Evolutionary conservation across 2,113 vertebrate species (phyloP).

Genomic region (Sminthopsis crassicaudata): DNA sequence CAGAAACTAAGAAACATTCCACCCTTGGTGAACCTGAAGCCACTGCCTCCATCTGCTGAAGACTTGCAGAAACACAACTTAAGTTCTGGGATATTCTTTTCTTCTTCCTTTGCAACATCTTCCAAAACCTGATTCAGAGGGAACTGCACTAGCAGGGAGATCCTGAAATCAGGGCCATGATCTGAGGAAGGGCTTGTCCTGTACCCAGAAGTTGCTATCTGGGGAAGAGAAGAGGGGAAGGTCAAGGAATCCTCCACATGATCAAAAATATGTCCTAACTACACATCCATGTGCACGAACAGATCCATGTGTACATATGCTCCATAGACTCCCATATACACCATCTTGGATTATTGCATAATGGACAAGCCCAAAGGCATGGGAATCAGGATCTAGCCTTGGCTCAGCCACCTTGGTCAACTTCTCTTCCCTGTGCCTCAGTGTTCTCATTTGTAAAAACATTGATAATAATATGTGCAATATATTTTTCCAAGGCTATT

Average conservation of each 20-base stretch:
- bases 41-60: conserved; percentile 58
- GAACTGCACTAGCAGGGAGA: neutral
- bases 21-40: neutral
- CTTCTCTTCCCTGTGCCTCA: neutral
- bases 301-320: neutral
- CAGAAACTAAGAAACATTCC: neutral
- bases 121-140: neutral
- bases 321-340: neutral
- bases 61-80: neutral
- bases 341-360: neutral
- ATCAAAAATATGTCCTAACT: neutral
- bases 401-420: neutral
- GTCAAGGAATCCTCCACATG: neutral
- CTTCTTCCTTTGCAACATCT: neutral
- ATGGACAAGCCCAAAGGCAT: neutral
- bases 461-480: neutral
- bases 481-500: neutral
- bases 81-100: neutral
- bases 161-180: neutral
- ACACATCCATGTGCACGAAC: accelerated
- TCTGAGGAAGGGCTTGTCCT: no score
- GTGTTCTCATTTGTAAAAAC: neutral
- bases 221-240: neutral
- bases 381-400: neutral
- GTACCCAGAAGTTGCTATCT: neutral